Evolutionary conservation across 2,797 vertebrate genomes (phyloP).

Genomic region (Octomys mimax): DNA sequence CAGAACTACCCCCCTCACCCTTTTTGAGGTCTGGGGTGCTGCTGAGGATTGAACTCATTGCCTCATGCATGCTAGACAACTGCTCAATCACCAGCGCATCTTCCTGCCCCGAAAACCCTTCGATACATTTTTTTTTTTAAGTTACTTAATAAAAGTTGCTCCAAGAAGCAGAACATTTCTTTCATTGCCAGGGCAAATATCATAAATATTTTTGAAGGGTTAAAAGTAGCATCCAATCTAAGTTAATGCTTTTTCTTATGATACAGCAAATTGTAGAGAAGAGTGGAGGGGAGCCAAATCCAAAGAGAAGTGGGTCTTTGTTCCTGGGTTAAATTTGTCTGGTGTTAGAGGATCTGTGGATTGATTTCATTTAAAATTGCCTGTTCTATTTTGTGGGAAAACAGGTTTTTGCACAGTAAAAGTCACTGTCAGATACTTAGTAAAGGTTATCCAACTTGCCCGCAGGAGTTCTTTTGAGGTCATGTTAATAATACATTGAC

Average conservation of each 20-base stretch:
- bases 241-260: constrained; percentile 42
- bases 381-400: constrained; percentile 63
- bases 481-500: constrained; percentile 66
- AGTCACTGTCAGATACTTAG: constrained; percentile 27
- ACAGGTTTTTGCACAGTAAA: constrained; percentile 61
- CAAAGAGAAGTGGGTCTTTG: constrained; percentile 50
- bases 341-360: constrained; percentile 12
- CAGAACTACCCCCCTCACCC: neutral
- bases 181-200: constrained; percentile 42
- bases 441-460: constrained; percentile 42
- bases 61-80: neutral
- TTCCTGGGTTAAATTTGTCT: constrained; percentile 60
- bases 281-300: constrained; percentile 36
- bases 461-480: constrained; percentile 69
- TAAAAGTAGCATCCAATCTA: constrained; percentile 15
- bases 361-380: constrained; percentile 43
- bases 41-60: neutral
- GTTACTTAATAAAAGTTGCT: neutral
- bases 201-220: constrained; percentile 63
- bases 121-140: neutral
- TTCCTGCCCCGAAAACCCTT: neutral
- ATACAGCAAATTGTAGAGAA: constrained; percentile 65
- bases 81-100: neutral
- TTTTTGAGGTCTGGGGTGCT: neutral
- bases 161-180: constrained; percentile 43